Evolutionary conservation across 2,797 vertebrate species (phyloP).

Genomic region (Phrynocephalus vlangalii): DNA sequence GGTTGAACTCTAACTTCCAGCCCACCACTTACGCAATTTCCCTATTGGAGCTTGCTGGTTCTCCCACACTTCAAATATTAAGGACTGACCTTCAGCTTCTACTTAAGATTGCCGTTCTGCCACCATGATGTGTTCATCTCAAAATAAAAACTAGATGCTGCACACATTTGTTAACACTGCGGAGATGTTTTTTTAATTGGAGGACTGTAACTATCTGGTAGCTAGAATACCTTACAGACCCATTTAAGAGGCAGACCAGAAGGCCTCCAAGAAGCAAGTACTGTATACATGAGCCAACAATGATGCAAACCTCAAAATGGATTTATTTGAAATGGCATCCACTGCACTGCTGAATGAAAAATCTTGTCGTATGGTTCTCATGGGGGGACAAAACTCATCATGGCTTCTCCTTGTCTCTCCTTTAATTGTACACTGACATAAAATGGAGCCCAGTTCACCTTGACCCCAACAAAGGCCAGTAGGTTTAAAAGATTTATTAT

Average conservation of each 20-base stretch:
- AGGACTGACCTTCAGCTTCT: not conserved
- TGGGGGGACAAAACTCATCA: not conserved
- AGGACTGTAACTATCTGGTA: not conserved
- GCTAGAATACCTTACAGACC: not conserved
- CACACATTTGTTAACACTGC: not conserved
- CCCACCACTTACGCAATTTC: too few relatives aligned
- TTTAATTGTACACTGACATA: not conserved
- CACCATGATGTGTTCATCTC: not conserved
- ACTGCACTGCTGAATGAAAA: not conserved
- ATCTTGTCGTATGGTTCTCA: not conserved
- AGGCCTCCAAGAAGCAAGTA: not conserved
- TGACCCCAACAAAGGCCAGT: constrained; percentile 26
- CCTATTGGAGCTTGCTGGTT: not conserved
- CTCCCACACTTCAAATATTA: not conserved
- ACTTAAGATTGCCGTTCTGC: not conserved
- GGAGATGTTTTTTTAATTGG: not conserved
- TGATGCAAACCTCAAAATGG: not conserved
- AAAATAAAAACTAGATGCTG: not conserved
- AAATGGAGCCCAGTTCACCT: constrained; percentile 40
- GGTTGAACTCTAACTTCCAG: not conserved
- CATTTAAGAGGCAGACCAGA: rapidly evolving
- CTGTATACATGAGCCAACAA: rapidly evolving
- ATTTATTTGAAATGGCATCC: not conserved
- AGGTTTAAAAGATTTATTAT: constrained; percentile 58
- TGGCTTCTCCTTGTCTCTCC: not conserved